Base-by-base conservation (phyloP, 2,113 vertebrate species). In the Callopanchax toddi region DNA sequence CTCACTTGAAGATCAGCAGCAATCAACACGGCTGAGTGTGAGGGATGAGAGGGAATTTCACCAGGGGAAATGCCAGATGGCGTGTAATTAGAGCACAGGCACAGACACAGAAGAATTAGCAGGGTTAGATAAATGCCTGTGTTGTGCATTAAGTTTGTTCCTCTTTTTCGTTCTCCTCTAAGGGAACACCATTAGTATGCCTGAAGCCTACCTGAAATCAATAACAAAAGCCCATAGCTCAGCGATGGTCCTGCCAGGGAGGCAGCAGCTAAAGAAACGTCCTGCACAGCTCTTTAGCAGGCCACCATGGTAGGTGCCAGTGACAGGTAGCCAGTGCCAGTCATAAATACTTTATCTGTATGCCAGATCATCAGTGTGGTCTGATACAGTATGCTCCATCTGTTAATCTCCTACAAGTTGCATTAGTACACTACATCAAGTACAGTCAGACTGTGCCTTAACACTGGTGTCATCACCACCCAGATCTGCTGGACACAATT, bases 31-130 rank as follows among this genome's bases (percentile, higher is more conserved):
- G 49, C 63, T 37, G 77, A 83, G 81, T 84, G 87, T 82, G 83
- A 84, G 62, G 74, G 74, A 83, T 81, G 83, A 82, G 77, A 79
- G 81, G 78, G 66, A 89, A 79, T 86, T 85, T 82, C 67, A 86
- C 82, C 83, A 84, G 80, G 84, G 86, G 80, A 76, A 86, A 83
- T 76, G 84, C 82, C 89, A 89, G 86, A 90, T 91, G 90, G 90
- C 56, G 76, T 84, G 86, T 87, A 88, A 89, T 90, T 87, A 87
- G 86, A 85, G 81, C 81, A 78, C 74, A 80, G 70, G 71, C 83
- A 75, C 73, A 83, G 69, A 82, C 84, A 87, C 68, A 79, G 63
- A 85, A 81, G 76, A 84, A 83, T 88, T 81, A 89, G 81, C 73
- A 50, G 77, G 82, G 76, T 83, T 84, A 89, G 86, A 86, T 86